Evolutionary conservation across 2,888 invertebrate species (phyloP).

Genomic region (Ophioninae sp.): DNA sequence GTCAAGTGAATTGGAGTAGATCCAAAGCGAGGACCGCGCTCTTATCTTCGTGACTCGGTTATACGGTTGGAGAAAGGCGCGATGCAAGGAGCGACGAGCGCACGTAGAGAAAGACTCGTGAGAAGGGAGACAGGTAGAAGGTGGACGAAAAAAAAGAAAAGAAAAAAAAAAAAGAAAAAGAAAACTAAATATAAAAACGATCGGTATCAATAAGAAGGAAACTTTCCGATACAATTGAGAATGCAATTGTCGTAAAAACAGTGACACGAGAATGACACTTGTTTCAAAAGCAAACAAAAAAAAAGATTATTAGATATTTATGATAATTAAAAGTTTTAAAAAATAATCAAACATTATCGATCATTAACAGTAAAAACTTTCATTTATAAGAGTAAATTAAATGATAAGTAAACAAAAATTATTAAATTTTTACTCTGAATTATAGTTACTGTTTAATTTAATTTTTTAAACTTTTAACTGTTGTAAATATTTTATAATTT

Average conservation of each 20-base stretch:
- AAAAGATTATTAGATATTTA: too few relatives aligned
- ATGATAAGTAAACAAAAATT: too few relatives aligned
- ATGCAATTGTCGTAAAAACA: neutral
- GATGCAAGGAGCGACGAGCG: conserved; percentile 10
- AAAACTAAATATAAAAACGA: too few relatives aligned
- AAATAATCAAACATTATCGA: too few relatives aligned
- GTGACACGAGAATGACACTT: neutral
- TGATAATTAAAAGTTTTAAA: too few relatives aligned
- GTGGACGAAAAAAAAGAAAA: conserved; percentile 3
- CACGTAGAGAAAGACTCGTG: neutral
- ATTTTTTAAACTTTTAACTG: too few relatives aligned
- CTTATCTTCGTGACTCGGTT: conserved; percentile 40
- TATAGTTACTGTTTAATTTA: too few relatives aligned
- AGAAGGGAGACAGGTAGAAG: conserved; percentile 18
- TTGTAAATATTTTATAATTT: too few relatives aligned
- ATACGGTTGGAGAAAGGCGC: conserved; percentile 43
- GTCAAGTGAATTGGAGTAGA: conserved; percentile 51
- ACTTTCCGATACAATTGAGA: neutral
- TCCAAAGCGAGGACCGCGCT: conserved; percentile 51
- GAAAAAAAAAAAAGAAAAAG: too few relatives aligned
- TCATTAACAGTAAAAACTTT: too few relatives aligned
- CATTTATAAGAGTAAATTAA: too few relatives aligned
- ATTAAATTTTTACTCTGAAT: too few relatives aligned
- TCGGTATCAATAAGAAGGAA: conserved; percentile 20
- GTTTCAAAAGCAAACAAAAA: neutral